Percentiles rank a stretch among this genome's conserved stretches.
phyloP scores from a whole-genome alignment of 1,140 invertebrate species.

The Drosophila dunni region DNA sequence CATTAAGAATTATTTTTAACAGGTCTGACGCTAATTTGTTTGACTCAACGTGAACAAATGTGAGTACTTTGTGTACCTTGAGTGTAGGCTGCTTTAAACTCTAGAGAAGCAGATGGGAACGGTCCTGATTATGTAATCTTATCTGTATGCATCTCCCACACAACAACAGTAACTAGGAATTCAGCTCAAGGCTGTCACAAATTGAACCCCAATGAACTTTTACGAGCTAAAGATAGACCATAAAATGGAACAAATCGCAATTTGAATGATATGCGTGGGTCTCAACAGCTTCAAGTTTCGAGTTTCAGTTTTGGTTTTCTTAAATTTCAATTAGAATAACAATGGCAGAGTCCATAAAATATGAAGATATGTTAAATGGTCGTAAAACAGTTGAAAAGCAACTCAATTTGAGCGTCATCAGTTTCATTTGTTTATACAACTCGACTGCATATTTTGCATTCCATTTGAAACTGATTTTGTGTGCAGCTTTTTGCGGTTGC shows the following conservation, averaged over 20 bases:
- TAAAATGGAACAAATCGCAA: conserved; percentile 23
- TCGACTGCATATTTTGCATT: conserved; percentile 2
- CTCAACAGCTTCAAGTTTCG: conserved; percentile 8
- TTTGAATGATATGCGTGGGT: conserved; percentile 37
- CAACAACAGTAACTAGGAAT: conserved; percentile 3
- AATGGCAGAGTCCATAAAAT: conserved; percentile 33
- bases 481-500: conserved; percentile 1
- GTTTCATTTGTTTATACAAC: background rate
- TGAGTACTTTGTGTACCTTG: background rate
- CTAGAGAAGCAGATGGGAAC: conserved; percentile 37
- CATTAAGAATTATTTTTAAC: conserved; percentile 17
- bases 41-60: conserved; percentile 7
- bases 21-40: conserved; percentile 29
- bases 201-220: conserved; percentile 56
- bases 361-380: conserved; percentile 18
- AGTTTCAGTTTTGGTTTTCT: background rate
- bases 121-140: conserved; percentile 33
- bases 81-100: conserved; percentile 22
- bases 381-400: background rate
- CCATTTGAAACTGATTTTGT: conserved; percentile 10
- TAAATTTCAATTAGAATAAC: conserved; percentile 33
- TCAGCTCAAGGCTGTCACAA: conserved; percentile 54
- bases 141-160: background rate
- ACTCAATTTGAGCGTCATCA: background rate
- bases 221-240: conserved; percentile 32